Evolutionary conservation across 2,797 vertebrate genomes (phyloP), one percentile per base, ranked within the genome.

Genomic region (Monodelphis domestica): DNA sequence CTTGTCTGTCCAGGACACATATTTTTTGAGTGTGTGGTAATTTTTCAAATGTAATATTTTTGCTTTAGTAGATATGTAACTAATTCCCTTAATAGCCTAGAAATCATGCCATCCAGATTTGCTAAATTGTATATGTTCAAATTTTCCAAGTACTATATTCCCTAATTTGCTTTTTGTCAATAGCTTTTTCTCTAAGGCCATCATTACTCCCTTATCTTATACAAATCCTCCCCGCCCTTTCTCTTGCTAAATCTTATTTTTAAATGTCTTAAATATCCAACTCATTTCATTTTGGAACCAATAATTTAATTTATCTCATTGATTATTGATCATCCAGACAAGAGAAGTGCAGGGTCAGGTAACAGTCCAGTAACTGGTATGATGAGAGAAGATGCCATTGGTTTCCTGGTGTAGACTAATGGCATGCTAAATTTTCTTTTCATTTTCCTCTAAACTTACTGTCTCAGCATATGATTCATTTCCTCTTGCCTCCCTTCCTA

Each of bases 181-280:
- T 84, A 12, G 1, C n/a, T 91, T 29, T 3, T 3, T 0, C 30
- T 3, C 0, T 2, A 24, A 57, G 5, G 7, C 28, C 9, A 1
- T 89, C n/a, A 38, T 92, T 56, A 52, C 2, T 87, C 29, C 12
- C 17, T 90, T 70, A 90, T 90, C 53, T 56, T 91, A 54, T 87
- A 91, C 70, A 78, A 59, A 89, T 92, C 70, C 24, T 89, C 78
- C 4, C 1, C 24, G 2, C 51, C 29, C 11, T 56, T 89, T 91
- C 26, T 52, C 12, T 91, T 63, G 51, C 55, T 54, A 56, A 45
- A 53, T 94, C 10, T 50, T 70, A 38, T 56, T 95, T 96, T 93
- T 45, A 33, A 90, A 3, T 93, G 45, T n/a, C 21, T 91, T 5
- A 93, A 91, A 89, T 91, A 94, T 3, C 55, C 89, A 24, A 26